Evolutionary conservation across 2,888 invertebrate species (phyloP), one percentile per base, ranked within the genome.

Genomic region (Notocelia uddmanniana): DNA sequence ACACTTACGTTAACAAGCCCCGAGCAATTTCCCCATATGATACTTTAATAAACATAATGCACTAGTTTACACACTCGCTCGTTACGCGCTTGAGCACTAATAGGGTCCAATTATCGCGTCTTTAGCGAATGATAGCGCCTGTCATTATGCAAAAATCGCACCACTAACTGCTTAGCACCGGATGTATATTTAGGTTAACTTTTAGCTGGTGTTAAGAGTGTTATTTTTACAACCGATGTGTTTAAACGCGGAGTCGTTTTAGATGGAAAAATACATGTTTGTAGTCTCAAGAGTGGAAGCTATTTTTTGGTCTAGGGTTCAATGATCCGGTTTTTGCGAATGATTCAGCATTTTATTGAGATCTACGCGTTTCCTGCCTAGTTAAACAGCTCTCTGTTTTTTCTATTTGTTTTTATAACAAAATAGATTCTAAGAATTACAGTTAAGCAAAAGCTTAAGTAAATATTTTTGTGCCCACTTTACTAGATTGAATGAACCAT

Each of bases 111-210:
- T 70, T 70, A 73, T 69, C 66, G 54, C 11, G 67, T 62, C 69
- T 52, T 73, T 70, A 73, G 55, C 71, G 64, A 41, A 59, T 60
- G 69, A 60, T 69, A 70, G 34, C 66, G 68, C 68, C 68, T 23
- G 34, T 64, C 59, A 64, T 66, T 68, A 68, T 64, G 60, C 71
- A 62, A 71, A 74, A 74, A 55, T 60, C 58, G 50, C 59, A 11
- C 63, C 45, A 60, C 45, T 50, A 50, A 57, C 50, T 15, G 11
- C 34, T 45, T 26, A 69, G 58, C 64, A 55, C 67, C 64, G 66
- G 71, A 60, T 54, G 48, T 19, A 9, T 45, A 72, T 48, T 45
- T 67, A 26, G 71, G 67, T 72, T 60, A 67, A 55, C 54, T 62
- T 54, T 41, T 62, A 62, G 2, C 15, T 64, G n/a, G 13, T 50